Evolutionary conservation across 2,888 invertebrate genomes (phyloP).

Genomic region (Phortica magna): DNA sequence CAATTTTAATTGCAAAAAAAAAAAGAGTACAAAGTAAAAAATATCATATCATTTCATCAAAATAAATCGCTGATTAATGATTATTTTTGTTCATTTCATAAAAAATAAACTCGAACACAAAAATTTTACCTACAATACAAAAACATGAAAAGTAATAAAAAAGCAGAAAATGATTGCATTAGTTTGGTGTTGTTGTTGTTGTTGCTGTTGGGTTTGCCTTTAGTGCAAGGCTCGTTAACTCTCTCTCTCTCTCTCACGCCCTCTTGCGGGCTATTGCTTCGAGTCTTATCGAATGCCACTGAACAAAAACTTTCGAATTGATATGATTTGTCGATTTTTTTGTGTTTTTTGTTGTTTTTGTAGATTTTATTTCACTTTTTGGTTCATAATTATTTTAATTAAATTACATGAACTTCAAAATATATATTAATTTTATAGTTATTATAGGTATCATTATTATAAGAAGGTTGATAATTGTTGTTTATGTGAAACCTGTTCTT

Average conservation of each 20-base stretch:
- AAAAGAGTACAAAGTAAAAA: conserved; percentile 63
- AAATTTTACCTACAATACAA: conserved; percentile 28
- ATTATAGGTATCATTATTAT: conserved; percentile 58
- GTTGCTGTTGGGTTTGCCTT: conserved; percentile 56
- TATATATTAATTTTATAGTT: conserved; percentile 62
- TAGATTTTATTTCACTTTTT: conserved; percentile 53
- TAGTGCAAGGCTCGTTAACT: background rate
- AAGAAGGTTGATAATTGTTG: conserved; percentile 45
- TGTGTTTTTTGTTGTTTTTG: conserved; percentile 51
- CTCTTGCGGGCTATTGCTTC: background rate
- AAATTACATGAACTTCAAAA: conserved; percentile 75
- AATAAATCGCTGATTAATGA: conserved; percentile 29
- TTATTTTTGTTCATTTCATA: conserved; percentile 7
- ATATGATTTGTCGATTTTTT: conserved; percentile 56
- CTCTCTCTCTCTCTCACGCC: conserved; percentile 3
- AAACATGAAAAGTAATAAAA: conserved; percentile 15
- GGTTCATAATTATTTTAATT: conserved; percentile 74
- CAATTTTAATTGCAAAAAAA: conserved; percentile 60
- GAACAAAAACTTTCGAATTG: conserved; percentile 49
- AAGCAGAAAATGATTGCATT: conserved; percentile 10
- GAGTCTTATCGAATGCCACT: background rate
- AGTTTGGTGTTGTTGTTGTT: conserved; percentile 1
- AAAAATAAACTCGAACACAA: conserved; percentile 30
- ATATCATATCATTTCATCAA: conserved; percentile 53
- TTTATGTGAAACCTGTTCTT: conserved; percentile 18